Evolutionary conservation across 2,113 vertebrate species (phyloP).

Genomic region (Mustelus asterias): DNA sequence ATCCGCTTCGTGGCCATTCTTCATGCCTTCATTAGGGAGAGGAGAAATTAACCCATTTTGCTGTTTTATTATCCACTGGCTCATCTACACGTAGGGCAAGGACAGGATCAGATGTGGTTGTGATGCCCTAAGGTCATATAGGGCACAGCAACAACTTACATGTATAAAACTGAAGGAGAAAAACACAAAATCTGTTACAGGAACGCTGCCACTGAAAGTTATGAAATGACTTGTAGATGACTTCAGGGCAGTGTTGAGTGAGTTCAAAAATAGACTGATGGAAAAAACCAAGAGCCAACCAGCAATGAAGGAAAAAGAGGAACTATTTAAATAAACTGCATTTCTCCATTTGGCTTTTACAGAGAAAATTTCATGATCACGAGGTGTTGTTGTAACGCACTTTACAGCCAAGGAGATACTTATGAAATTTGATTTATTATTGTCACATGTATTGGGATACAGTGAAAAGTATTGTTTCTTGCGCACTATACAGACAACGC

Average conservation of each 20-base stretch:
- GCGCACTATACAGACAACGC: no score
- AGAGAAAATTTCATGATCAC: neutral
- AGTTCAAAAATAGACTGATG: neutral
- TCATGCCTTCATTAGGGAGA: no score
- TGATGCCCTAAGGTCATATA: neutral
- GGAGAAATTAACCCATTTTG: no score
- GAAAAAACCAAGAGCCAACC: neutral
- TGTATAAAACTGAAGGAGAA: neutral
- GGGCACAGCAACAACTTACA: no score
- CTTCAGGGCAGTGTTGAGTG: neutral
- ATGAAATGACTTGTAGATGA: neutral
- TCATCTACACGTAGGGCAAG: no score
- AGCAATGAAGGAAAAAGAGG: neutral
- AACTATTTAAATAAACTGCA: neutral
- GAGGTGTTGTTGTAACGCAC: neutral
- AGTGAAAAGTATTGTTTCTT: no score
- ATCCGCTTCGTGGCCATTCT: no score
- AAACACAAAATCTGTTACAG: neutral
- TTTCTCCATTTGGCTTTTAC: neutral
- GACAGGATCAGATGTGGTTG: no score
- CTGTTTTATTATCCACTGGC: no score
- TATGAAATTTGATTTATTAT: neutral
- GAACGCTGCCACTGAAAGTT: neutral
- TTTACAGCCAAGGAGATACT: neutral
- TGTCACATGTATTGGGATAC: no score